Base-by-base conservation (phyloP, 2,113 vertebrate species). In the Plotosus lineatus region DNA sequence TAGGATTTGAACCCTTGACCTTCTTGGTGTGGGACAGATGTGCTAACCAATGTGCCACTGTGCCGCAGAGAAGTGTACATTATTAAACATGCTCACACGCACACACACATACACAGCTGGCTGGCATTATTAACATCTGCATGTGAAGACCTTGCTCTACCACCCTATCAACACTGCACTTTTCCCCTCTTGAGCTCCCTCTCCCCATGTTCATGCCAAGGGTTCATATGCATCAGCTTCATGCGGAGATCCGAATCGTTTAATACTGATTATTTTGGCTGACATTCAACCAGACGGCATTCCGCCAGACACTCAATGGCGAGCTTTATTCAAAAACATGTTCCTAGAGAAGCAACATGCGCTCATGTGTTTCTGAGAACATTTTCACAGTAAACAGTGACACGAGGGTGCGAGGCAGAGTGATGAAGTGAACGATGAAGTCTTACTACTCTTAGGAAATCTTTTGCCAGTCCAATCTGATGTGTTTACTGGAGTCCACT, bases 251-350 rank as follows among this genome's bases (percentile, higher is more conserved):
- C 69, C 26, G 42, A 78, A 83, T 83, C 69, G 58, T 56, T 53
- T 28, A 38, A 68, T 9, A 28, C 40, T 84, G 78, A 71, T 84
- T 76, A 60, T 38, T 76, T 84, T 84, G 78, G 82, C 78, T 44
- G 33, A 12, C 5, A 0, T 26, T 55, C 73, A 79, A 61, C 55
- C 73, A 77, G 82, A 58, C 65, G 40, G 19, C 53, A 14, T 36
- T 77, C 31, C 42, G 19, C 42, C 36, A 56, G 71, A 55, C 31
- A 46, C 65, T 38, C 14, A 50, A 83, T 40, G 51, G 4, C 8
- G 28, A 72, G 28, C 69, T 21, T 26, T 50, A 12, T 50, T 28
- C 17, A 44, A 72, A 72, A 50, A 21, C 44, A 72, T 2, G 36
- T 74, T 73, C 56, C 17, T 10, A 15, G 21, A 56, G 7, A 76